Evolutionary conservation across 2,888 invertebrate species (phyloP), one percentile per base, ranked within the genome.

Genomic region (Eupithecia insigniata): DNA sequence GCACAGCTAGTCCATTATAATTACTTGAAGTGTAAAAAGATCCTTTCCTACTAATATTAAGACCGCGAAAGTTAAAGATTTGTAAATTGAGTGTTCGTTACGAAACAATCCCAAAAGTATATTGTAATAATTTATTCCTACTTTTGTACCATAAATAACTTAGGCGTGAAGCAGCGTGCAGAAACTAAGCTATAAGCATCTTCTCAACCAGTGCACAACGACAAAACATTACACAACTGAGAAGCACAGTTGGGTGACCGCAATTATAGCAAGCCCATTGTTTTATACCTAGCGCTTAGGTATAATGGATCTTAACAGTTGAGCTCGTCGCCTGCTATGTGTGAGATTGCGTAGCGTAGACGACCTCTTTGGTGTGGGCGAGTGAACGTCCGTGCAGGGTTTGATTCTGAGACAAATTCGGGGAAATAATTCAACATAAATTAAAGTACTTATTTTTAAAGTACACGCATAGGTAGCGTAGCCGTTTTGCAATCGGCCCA

Each of bases 201-300:
- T 22, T 22, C 46, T 22, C 1, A n/a, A 51, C 12, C 55, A 55
- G 55, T 55, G 55, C 55, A 55, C 26, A 26, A 55, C 55, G 3
- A 55, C 55, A 55, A 12, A 55, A 55, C 55, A 22, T 55, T 55
- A 55, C 55, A 10, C 55, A 55, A 55, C 26, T 55, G 55, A 14
- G 55, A 26, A 26, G 14, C 55, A 22, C 51, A 22, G 51, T 51
- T 22, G 26, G 55, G 26, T 26, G 55, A 55, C 55, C 26, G 26
- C 55, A 26, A 26, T 55, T 55, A 55, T 55, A 55, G 55, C 26
- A 55, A 55, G 1, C 4, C 55, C 14, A 55, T 55, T 55, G 55
- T 55, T n/a, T n/a, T 55, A 55, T 26, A 14, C 22, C 12, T 51
- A n/a, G 55, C 26, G 26, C n/a, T 51, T 51, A 22, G 22, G 10